Base-by-base conservation (phyloP, 2,113 vertebrate species). In the Spea multiplicata region DNA sequence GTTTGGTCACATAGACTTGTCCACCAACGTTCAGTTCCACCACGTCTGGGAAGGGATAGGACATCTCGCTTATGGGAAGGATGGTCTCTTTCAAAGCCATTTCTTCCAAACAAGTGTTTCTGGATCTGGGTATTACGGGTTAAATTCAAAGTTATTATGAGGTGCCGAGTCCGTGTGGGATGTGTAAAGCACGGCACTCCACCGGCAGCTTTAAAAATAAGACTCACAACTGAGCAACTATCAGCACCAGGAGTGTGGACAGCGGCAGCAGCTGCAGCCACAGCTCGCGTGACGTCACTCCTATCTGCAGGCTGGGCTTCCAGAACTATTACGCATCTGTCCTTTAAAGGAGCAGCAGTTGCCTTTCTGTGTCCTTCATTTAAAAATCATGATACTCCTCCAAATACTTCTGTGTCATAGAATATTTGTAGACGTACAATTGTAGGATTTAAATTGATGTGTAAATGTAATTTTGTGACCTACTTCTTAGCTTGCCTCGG, bases 1-100 rank as follows among this genome's bases (percentile, higher is more conserved):
- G 94, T 85, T 91, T 92, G 84, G 95, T 96, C 85, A 96, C 94
- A 69, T 96, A 96, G 69, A 95, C 95, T 88, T 96, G 95, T 16
- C 95, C 95, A 5, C 95, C 95, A 74, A 96, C 95, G 53, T 96
- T 96, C 84, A 96, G 91, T 88, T 96, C 95, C 86, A 96, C 90
- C 81, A 96, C 94, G 86, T 95, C 95, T 46, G 94, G 94, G 86
- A 94, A 95, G 30, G 91, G 88, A 57, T 91, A 87, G 4, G 92
- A 92, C 92, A 95, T 93, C 66, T 94, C 94, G 81, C 94, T 96
- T 82, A 96, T 95, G 83, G 94, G 94, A 79, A 96, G 90, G 85
- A 96, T 92, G 81, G 83, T 90, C 84, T 94, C 94, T 89, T 94
- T 94, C 91, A 96, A 83, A 86, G 94, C 94, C 94, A 96, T 96